These are phyloP conservation scores for Seriola rivoliana DNA, from an alignment of 2,113 vertebrate genomes.

Conservation along the genomic window DNA sequence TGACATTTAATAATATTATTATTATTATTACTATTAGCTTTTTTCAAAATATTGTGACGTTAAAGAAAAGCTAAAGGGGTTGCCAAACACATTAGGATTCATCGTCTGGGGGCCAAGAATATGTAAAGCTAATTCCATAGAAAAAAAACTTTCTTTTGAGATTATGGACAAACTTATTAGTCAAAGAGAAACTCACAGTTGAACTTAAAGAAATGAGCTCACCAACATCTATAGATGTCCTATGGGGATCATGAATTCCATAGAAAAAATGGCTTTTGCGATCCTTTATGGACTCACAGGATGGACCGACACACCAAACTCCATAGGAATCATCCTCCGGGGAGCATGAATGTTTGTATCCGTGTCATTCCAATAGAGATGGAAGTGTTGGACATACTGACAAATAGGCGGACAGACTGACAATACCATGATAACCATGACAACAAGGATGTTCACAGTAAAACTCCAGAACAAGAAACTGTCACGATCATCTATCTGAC, in stretches of 20 bases:
- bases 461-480: background rate
- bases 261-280: background rate
- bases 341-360: background rate
- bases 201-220: too few relatives aligned
- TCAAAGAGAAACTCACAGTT: too few relatives aligned
- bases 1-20: too few relatives aligned
- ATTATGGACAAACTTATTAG: background rate
- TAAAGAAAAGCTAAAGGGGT: too few relatives aligned
- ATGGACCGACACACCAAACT: background rate
- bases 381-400: background rate
- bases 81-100: too few relatives aligned
- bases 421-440: conserved; percentile 9
- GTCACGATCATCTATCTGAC: conserved; percentile 10
- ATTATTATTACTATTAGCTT: too few relatives aligned
- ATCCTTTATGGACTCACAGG: background rate
- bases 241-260: background rate
- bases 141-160: background rate
- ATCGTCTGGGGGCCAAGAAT: background rate
- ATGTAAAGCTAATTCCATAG: background rate
- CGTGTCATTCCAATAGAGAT: background rate
- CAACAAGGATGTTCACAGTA: background rate
- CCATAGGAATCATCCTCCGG: background rate
- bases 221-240: background rate
- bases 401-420: background rate
- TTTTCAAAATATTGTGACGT: too few relatives aligned